A percentile compares a stretch with the other conserved stretches of the same genome.
Conservation (phyloP, 1,140 invertebrate species). For the Oedothorax gibbosus region DNA sequence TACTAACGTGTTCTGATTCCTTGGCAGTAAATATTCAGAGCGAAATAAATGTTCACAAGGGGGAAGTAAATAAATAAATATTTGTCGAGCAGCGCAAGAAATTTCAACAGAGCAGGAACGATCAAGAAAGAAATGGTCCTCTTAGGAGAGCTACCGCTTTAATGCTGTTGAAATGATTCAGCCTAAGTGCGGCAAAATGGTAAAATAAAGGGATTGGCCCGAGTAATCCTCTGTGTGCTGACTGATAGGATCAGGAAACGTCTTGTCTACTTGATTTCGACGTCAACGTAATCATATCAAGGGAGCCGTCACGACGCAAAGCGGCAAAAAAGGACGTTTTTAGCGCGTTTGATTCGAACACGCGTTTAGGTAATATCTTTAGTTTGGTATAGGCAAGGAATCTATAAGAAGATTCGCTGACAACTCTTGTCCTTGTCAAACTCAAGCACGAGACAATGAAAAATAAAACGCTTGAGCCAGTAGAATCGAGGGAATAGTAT, state of each 20-base stretch:
- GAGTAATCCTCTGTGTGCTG: slow-evolving; percentile 52
- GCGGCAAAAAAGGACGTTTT: slow-evolving; percentile 25
- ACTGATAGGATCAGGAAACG: slow-evolving; percentile 59
- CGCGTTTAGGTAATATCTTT: slow-evolving; percentile 55
- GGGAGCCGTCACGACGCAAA: slow-evolving; percentile 42
- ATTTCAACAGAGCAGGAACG: slow-evolving; percentile 41
- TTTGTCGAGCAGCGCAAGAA: slow-evolving; percentile 36
- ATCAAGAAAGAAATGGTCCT: slow-evolving; percentile 58
- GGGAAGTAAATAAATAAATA: slow-evolving; percentile 59
- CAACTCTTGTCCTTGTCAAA: slow-evolving; percentile 36
- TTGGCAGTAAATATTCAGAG: slow-evolving; percentile 48
- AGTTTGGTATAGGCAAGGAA: slow-evolving; percentile 14
- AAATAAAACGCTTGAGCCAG: not conserved
- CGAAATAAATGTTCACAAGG: slow-evolving; percentile 60
- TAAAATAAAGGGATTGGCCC: slow-evolving; percentile 57
- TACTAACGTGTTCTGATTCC: slow-evolving; percentile 11
- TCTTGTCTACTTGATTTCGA: slow-evolving; percentile 58
- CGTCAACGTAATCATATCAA: slow-evolving; percentile 57
- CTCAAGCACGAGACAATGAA: not conserved
- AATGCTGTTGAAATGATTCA: slow-evolving; percentile 56
- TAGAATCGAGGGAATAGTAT: too few species aligned
- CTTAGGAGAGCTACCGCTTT: slow-evolving; percentile 31
- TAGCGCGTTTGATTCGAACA: slow-evolving; percentile 51
- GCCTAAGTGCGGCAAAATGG: slow-evolving; percentile 60
- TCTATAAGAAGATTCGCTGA: slow-evolving; percentile 37